Evolutionary conservation across 30 jellyfish, hydroid and myxozoan species (phyloP).

Genomic region (Cassiopea xamachana): DNA sequence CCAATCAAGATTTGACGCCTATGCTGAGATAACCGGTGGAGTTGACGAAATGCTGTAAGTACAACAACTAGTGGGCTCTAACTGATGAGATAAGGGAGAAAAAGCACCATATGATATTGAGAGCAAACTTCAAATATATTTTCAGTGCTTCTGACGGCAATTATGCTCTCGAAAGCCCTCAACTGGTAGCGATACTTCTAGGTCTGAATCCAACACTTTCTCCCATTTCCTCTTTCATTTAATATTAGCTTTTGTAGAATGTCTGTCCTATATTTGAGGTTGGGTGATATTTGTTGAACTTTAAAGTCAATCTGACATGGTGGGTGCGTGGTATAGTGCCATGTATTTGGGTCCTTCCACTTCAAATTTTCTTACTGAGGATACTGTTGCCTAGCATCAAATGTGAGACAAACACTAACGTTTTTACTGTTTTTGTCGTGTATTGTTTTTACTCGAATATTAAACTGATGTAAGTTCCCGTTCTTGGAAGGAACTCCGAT

Average conservation of each 20-base stretch:
- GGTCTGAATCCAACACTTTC: not conserved
- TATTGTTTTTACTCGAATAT: not conserved
- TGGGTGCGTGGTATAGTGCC: constrained; percentile 19
- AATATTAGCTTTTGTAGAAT: not conserved
- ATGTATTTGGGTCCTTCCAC: constrained; percentile 2
- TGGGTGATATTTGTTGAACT: not conserved
- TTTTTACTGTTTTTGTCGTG: not conserved
- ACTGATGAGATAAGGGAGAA: no score
- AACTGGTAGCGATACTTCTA: no score
- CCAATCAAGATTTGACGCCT: no score
- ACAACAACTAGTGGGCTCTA: no score
- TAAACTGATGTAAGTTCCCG: not conserved
- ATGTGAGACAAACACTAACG: constrained; percentile 2
- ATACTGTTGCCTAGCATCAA: constrained; percentile 7
- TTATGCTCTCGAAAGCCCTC: no score
- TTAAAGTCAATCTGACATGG: not conserved
- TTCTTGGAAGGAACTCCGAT: constrained; percentile 5
- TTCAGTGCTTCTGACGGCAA: no score
- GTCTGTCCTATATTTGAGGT: not conserved
- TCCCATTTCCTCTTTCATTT: not conserved
- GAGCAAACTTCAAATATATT: no score
- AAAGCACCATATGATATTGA: no score
- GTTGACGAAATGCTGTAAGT: no score
- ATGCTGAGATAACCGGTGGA: no score
- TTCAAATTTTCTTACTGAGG: constrained; percentile 3